Evolutionary conservation across 92 coral and sea anemone genomes (phyloP), one percentile per base, ranked within the genome.

Genomic region (Paramuricea clavata): DNA sequence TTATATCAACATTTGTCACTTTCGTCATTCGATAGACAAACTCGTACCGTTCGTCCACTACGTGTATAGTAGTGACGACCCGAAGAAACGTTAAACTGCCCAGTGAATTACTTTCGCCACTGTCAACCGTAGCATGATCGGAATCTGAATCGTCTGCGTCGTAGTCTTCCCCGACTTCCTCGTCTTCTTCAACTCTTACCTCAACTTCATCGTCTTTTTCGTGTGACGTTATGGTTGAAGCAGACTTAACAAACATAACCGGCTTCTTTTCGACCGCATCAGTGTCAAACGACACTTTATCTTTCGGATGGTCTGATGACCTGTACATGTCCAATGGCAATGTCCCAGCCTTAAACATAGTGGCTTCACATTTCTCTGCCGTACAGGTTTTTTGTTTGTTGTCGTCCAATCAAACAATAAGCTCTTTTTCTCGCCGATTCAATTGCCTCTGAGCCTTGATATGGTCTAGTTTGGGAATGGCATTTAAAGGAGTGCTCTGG

Each of bases 291-390:
- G 50, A 65, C 49, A 89, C 19, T 84, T 85, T 89, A 16, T 89
- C 89, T 34, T 54, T 78, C 35, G 86, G 85, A 69, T 83, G 75
- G 41, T 36, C 93, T 81, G 88, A 60, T 21, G 88, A 81, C 41
- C 81, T 50, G 64, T 89, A 83, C 89, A 89, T 89, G 85, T 76
- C 83, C 12, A 89, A 65, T 42, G 92, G 92, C 81, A 89, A 79
- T 43, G 89, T 89, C 16, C 92, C 92, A 2, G 89, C 81, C 54
- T 89, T 89, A 81, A 75, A 89, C 89, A 75, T 89, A 64, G 86
- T 89, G 25, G 88, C 77, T 87, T 70, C 60, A 89, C 89, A 26
- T 67, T 76, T 78, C 92, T 64, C 67, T 88, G 88, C 52, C 86
- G 60, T 30, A 89, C 92, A 32, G 85, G 74, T 36, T 86, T 86